Evolutionary conservation across 2,113 vertebrate genomes (phyloP), one percentile per base, ranked within the genome.

Genomic region (Plecturocebus donacophilus): DNA sequence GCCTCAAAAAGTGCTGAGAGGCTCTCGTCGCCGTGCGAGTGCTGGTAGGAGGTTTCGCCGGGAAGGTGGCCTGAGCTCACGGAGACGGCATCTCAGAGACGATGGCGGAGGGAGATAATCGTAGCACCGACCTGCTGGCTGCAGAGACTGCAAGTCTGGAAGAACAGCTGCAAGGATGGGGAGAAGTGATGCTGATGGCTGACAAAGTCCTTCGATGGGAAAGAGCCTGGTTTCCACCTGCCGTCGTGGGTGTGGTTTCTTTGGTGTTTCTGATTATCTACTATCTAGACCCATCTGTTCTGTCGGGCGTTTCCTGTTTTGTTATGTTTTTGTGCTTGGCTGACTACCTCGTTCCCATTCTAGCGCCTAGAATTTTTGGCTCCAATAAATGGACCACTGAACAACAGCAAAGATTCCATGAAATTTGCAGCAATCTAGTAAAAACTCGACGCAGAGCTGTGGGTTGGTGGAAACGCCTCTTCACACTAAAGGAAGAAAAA

Each of bases 371-470:
- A 87, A 99, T 99, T 97, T 99, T 99, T 95, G 99, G 99, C 95
- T 99, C 99, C 97, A 99, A 99, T 98, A 99, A 99, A 98, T 99
- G 99, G 99, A 99, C 99, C 87, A 99, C 99, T 0, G 99, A 99
- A 95, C 99, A 99, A 97, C 99, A 99, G 98, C 99, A 99, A 79
- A 99, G 99, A 66, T 99, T 99, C 97, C 99, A 99, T 70, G 99
- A 99, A 98, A 99, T 99, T 88, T 99, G 99, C 80, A 99, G 99
- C 58, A 99, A 99, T 97, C 96, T 99, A 96, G 99, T 99, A 76
- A 99, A 99, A 93, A 99, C 99, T 0, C 99, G 99, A 89, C 99
- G 99, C n/a, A 98, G 99, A 3, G 93, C 99, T 20, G 96, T 99
- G 70, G 99, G 99, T 97, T 99, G 99, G 99, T 99, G 99, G 99